A percentile compares a stretch with the other conserved stretches of the same genome.
Evolutionary conservation across 2,888 invertebrate genomes (phyloP).

Genomic region (Tenthredo distinguenda): DNA sequence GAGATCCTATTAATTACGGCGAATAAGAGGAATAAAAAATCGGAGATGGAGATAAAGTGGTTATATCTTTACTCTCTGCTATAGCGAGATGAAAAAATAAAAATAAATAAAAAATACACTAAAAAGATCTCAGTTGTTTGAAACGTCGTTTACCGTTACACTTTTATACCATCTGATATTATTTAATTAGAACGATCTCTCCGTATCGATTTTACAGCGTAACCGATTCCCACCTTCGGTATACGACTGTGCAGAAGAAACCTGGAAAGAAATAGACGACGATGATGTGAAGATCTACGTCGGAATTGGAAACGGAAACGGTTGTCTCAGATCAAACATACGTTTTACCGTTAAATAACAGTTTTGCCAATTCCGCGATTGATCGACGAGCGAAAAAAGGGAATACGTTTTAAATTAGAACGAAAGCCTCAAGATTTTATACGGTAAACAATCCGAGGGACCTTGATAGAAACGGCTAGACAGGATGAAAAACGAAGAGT

Average conservation of each 20-base stretch:
- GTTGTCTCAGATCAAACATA: neutral
- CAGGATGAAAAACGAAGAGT: neutral
- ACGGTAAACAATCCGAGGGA: neutral
- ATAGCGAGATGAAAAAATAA: neutral
- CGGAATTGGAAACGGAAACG: neutral
- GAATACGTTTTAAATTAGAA: neutral
- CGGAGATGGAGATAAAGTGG: neutral
- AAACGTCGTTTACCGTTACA: slow-evolving; percentile 12
- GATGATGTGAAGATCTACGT: neutral
- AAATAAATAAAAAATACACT: neutral
- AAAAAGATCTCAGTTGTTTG: neutral
- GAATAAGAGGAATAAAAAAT: neutral
- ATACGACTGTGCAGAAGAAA: neutral
- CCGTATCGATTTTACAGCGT: neutral
- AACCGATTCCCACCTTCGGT: neutral
- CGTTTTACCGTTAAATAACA: neutral
- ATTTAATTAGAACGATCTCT: slow-evolving; percentile 6
- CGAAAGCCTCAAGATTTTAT: neutral
- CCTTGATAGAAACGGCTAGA: neutral
- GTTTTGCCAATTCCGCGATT: neutral
- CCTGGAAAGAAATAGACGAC: neutral
- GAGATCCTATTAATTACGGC: neutral
- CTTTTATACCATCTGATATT: neutral
- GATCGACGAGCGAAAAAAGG: neutral
- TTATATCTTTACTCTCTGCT: too few species aligned